Evolutionary conservation across 2,797 vertebrate species (phyloP), one percentile per base, ranked within the genome.

Genomic region (Huso huso): DNA sequence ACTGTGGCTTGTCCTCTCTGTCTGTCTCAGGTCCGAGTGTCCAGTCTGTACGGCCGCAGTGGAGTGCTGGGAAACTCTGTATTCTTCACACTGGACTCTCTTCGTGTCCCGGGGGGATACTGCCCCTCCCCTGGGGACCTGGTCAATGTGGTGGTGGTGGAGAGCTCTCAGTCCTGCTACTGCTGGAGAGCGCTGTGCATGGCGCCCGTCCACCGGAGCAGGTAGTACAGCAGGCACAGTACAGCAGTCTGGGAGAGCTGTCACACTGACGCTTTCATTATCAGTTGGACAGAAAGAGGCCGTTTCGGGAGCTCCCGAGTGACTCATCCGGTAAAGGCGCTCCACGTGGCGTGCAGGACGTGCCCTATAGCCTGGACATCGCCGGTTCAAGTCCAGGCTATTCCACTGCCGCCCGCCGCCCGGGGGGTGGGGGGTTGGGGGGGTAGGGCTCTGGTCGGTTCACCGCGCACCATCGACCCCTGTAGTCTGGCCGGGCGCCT

Each of bases 181-280:
- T 58, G 79, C 67, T 98, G 96, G 96, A 88, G 96, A 81, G 95
- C 96, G 0, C 81, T 99, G 55, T 97, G 94, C 73, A 86, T 99
- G 78, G 89, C 89, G 3, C 95, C 94, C 0, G 82, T 81, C 67
- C 68, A 55, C 51, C 74, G 64, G 68, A 64, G 83, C 62, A 73
- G 89, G 94, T 93, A 81, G 84, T n/a, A 1, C 48, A 12, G 4
- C n/a, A 51, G 37, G 6, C 15, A 57, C 8, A 55, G 53, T 6
- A 55, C 37, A 37, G 37, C 3, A 37, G 37, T 5, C 37, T 5
- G 37, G 37, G 4, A 37, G 37, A 37, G 37, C 37, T 37, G 37
- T 37, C 5, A 37, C 37, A 37, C 37, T 37, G 37, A 37, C 5
- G 37, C 37, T 37, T 37, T 37, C 37, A 37, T 37, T 37, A 37